phyloP scores from a whole-genome alignment of 2,797 vertebrate species.

The Sternarchorhynchus goeldii region DNA sequence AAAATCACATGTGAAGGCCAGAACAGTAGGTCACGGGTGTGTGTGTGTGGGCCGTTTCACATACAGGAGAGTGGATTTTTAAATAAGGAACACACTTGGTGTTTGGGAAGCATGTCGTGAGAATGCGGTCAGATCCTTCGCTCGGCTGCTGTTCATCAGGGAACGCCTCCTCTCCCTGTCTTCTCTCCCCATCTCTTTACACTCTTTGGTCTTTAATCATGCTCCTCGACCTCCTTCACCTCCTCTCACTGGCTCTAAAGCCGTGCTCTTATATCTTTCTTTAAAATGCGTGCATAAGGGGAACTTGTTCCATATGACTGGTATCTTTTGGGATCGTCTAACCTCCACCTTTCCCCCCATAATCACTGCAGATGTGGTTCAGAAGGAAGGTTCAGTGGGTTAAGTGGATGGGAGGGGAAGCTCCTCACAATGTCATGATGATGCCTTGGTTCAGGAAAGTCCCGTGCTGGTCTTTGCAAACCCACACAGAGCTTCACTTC shows the following conservation, averaged over 20 bases:
- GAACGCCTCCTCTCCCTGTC: conserved; percentile 53
- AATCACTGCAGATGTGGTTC: not conserved
- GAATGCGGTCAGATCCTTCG: conserved; percentile 58
- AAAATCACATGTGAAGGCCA: conserved; percentile 30
- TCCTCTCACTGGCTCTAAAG: not conserved
- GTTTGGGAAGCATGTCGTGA: conserved; percentile 67
- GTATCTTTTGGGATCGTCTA: not conserved
- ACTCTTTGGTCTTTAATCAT: conserved; percentile 25
- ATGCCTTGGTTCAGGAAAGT: conserved; percentile 64
- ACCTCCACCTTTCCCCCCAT: not conserved
- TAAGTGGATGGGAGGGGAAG: conserved; percentile 12
- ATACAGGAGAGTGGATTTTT: conserved; percentile 49
- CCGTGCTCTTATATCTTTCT: not conserved
- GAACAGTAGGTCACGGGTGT: conserved; percentile 41
- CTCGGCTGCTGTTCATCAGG: conserved; percentile 72
- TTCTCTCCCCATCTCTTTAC: conserved; percentile 4
- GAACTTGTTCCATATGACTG: not conserved
- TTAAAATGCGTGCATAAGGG: not conserved
- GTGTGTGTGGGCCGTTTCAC: conserved; percentile 60
- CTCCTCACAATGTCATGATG: conserved; percentile 70
- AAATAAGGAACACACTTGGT: conserved; percentile 70
- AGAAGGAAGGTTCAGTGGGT: not conserved
- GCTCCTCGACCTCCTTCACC: not conserved
- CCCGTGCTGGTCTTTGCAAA: conserved; percentile 54
- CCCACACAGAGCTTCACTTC: conserved; percentile 66